Base-by-base conservation (phyloP, 2,113 vertebrate species). In the Gorsachius goisagi region DNA sequence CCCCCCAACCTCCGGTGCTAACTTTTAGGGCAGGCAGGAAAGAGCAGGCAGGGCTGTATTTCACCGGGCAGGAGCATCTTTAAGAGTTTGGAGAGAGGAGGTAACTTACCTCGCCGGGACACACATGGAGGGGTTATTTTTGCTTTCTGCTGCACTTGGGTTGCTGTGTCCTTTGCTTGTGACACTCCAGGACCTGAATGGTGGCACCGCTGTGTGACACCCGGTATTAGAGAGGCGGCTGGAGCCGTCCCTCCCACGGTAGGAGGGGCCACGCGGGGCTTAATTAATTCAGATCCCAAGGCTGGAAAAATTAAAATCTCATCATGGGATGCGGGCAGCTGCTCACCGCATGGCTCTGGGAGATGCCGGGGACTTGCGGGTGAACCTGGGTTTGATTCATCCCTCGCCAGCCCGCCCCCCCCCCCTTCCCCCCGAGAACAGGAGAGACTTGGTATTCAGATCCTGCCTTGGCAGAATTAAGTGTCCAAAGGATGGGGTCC, bases 221-320 rank as follows among this genome's bases (percentile, higher is more conserved):
- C 71, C 90, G 21, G 20, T 33, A 39, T 76, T 69, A 90, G 81
- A 85, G n/a, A 80, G 89, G 75, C 91, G 78, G 86, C 76, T 2
- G 69, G 62, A 88, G 86, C 77, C 5, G 88, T 74, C 95, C 97
- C 85, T 86, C 97, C 97, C 97, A 94, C 89, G 33, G 90, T 74
- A 95, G 97, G 97, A 96, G 97, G 95, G 45, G 96, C 95, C 92
- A 94, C 1, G 11, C 5, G 8, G 17, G 28, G 69, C 32, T 96
- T 62, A 55, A 85, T 92, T 76, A 90, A 95, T 75, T 82, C 87
- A 30, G 59, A 76, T 60, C 95, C 75, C 45, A 75, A 90, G 73
- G 87, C 76, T 92, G 50, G 60, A 60, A 85, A 89, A 95, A 92
- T 67, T 85, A 90, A 92, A 74, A 66, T 55, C 45, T 68, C 80